Conservation (phyloP, 2,797 vertebrate species). For the Poliocrania exsul region DNA sequence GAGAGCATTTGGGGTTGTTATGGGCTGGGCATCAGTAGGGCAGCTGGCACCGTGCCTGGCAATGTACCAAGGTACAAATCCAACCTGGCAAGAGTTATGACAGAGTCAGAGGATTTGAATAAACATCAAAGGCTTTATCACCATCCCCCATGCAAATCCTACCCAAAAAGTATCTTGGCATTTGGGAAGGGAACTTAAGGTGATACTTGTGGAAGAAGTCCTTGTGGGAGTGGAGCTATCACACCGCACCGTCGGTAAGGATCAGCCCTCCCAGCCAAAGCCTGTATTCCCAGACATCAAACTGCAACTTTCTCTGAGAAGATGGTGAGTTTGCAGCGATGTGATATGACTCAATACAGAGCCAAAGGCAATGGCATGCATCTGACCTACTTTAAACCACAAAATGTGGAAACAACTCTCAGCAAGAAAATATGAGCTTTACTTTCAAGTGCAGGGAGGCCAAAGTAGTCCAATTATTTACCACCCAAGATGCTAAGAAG, state of each 20-base stretch:
- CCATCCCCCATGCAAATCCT: not conserved
- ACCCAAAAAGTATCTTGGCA: not conserved
- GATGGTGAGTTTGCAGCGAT: not conserved
- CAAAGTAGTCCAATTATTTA: conserved; percentile 40
- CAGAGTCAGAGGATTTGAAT: not conserved
- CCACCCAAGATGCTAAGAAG: not conserved
- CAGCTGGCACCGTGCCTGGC: not conserved
- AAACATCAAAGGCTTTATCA: not conserved
- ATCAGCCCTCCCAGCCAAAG: not conserved
- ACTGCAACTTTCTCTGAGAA: not conserved
- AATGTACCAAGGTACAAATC: not conserved
- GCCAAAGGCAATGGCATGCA: not conserved
- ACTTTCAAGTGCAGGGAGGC: conserved; percentile 8
- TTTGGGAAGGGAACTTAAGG: not conserved
- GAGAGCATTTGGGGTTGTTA: not conserved
- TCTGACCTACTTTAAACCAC: conserved; percentile 46
- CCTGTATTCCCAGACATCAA: not conserved
- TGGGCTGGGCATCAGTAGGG: not conserved
- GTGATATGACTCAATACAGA: not conserved
- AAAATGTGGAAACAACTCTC: not conserved
- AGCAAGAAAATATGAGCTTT: conserved; percentile 21
- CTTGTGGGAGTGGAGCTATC: not conserved
- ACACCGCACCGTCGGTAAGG: not conserved
- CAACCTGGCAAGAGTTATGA: not conserved
- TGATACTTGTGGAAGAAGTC: not conserved